Percentiles rank a stretch among this genome's conserved stretches.
phyloP scores from a whole-genome alignment of 2,113 vertebrate genomes.

The Suncus etruscus region DNA sequence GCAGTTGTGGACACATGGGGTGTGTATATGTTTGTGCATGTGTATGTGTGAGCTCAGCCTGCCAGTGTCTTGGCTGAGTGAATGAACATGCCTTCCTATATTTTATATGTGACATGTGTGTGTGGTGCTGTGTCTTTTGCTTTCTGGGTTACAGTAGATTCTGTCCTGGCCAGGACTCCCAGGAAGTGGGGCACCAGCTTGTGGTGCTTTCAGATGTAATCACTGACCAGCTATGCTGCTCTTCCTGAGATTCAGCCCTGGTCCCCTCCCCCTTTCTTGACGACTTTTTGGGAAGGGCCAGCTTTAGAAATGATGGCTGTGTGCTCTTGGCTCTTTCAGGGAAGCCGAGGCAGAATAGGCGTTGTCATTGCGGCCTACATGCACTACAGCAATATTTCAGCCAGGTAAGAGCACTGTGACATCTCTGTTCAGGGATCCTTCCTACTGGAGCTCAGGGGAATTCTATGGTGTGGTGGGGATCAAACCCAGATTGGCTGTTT shows the following conservation, averaged over 20 bases:
- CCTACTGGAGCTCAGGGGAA: too few relatives aligned
- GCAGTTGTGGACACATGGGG: too few relatives aligned
- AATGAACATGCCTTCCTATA: too few relatives aligned
- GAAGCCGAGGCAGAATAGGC: conserved; percentile 95
- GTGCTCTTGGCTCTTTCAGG: conserved; percentile 87
- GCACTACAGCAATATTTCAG: conserved; percentile 99
- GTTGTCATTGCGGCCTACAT: conserved; percentile 98
- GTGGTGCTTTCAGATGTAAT: background rate
- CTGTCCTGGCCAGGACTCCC: background rate
- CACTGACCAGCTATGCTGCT: background rate
- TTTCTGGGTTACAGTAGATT: background rate
- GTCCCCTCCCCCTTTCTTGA: background rate
- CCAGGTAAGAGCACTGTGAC: conserved; percentile 90
- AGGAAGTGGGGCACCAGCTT: background rate
- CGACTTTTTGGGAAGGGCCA: background rate
- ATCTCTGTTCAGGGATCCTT: too few relatives aligned
- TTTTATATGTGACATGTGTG: too few relatives aligned
- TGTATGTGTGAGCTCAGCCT: background rate
- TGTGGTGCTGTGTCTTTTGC: background rate
- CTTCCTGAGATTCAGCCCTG: background rate
- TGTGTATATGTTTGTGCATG: too few relatives aligned
- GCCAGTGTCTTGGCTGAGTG: too few relatives aligned
- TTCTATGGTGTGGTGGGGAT: background rate
- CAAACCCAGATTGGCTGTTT: background rate
- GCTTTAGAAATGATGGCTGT: background rate